Conservation (phyloP, 2,113 vertebrate genomes). For the Amazona vittata region DNA sequence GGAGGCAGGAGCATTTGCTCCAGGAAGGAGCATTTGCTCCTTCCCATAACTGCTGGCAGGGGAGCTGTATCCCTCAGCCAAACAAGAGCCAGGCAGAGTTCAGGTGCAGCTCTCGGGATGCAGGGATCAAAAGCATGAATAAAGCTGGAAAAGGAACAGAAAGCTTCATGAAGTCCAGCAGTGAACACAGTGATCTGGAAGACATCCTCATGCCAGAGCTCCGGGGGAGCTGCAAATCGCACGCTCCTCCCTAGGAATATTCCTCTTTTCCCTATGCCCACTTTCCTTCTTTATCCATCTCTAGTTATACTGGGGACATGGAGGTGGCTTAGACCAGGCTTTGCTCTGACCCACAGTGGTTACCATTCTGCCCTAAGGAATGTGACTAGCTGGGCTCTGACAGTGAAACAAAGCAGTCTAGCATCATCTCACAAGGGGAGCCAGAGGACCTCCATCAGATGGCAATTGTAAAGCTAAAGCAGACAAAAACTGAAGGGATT, state of each 20-base stretch:
- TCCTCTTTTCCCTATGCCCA: neutral
- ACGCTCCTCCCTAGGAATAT: neutral
- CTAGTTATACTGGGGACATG: neutral
- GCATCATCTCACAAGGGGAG: neutral
- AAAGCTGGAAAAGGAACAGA: neutral
- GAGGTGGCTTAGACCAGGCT: neutral
- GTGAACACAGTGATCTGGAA: neutral
- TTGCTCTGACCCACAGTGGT: neutral
- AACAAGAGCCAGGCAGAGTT: neutral
- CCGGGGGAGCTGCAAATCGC: neutral
- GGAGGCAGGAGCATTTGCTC: neutral
- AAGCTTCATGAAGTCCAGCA: rapidly evolving
- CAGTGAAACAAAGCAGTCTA: neutral
- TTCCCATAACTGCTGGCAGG: neutral
- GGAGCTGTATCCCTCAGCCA: neutral
- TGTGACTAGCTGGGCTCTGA: neutral
- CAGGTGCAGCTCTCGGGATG: neutral
- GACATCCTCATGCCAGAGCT: rapidly evolving
- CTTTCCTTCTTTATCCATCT: neutral
- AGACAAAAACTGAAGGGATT: neutral
- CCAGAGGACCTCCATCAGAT: neutral
- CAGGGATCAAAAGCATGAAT: neutral
- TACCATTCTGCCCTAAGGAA: neutral
- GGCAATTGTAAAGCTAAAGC: neutral
- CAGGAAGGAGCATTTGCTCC: neutral